Evolutionary conservation across 1,140 invertebrate genomes (phyloP).

Genomic region (Amphibalanus amphitrite): DNA sequence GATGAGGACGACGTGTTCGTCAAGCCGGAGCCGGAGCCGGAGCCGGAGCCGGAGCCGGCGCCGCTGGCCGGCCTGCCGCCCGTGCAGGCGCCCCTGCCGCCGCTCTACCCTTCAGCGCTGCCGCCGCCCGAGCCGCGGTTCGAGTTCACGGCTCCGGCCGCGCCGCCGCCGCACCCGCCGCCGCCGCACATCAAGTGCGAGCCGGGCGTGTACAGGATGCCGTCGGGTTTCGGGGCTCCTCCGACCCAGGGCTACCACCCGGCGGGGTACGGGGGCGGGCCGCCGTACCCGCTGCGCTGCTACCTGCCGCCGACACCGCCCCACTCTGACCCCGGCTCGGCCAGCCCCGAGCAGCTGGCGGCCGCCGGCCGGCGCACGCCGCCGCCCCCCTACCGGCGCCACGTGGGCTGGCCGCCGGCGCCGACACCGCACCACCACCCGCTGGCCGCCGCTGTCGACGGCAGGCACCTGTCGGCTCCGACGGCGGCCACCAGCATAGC

Average conservation of each 20-base stretch:
- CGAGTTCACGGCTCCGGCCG: constrained; percentile 8
- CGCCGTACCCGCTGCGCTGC: neutral
- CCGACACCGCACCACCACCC: no score
- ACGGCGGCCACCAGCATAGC: constrained; percentile 19
- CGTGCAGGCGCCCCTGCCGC: constrained; percentile 27
- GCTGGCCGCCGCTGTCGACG: constrained; percentile 41
- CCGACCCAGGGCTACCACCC: no score
- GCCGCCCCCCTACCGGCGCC: constrained; percentile 21
- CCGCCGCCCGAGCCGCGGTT: constrained; percentile 21
- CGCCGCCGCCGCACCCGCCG: constrained; percentile 1
- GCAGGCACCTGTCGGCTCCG: neutral
- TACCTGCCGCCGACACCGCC: constrained; percentile 69
- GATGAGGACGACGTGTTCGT: neutral
- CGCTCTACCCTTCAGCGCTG: constrained; percentile 21
- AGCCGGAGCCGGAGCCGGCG: constrained; percentile 18
- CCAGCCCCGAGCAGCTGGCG: constrained; percentile 1
- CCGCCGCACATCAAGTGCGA: neutral
- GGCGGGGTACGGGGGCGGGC: neutral
- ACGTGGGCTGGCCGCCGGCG: constrained; percentile 23
- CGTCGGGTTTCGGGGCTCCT: no score
- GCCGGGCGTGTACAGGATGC: neutral
- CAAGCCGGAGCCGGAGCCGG: neutral
- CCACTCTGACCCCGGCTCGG: constrained; percentile 51
- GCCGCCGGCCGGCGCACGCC: constrained; percentile 14
- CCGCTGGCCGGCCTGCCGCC: constrained; percentile 28